phyloP scores from a whole-genome alignment of 2,797 vertebrate genomes.

The Alcedo quadribrachys region DNA sequence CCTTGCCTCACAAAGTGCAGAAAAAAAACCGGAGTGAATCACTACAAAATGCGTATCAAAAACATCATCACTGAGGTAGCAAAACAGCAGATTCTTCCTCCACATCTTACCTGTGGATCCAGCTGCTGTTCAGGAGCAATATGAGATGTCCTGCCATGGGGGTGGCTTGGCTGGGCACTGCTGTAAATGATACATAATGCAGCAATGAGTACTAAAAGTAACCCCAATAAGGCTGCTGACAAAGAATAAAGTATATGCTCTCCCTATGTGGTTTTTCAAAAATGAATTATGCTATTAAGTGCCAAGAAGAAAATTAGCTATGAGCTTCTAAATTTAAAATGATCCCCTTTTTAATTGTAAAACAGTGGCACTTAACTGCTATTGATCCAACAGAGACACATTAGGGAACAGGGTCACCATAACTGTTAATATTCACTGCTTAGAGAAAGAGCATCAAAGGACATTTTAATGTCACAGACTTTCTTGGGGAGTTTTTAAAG shows the following conservation, averaged over 20 bases:
- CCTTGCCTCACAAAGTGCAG: neutral
- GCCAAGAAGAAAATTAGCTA: slow-evolving; percentile 84
- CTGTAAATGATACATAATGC: slow-evolving; percentile 51
- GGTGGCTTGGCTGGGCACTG: slow-evolving; percentile 35
- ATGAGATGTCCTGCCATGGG: neutral
- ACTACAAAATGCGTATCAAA: rapidly evolving
- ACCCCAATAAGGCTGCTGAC: slow-evolving; percentile 31
- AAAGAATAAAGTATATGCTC: slow-evolving; percentile 63
- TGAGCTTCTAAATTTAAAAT: slow-evolving; percentile 85
- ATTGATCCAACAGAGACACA: slow-evolving; percentile 98
- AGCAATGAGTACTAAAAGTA: slow-evolving; percentile 46
- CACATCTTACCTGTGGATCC: neutral
- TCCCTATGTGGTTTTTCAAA: slow-evolving; percentile 81
- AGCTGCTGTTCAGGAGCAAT: slow-evolving; percentile 6
- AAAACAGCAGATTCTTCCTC: neutral
- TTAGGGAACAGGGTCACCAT: slow-evolving; percentile 97
- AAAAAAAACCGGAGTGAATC: neutral
- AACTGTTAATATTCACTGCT: slow-evolving; percentile 98
- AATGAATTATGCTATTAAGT: slow-evolving; percentile 83
- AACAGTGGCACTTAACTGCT: slow-evolving; percentile 99
- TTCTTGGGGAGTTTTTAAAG: slow-evolving; percentile 98
- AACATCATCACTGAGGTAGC: neutral
- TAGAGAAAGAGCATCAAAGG: slow-evolving; percentile 99
- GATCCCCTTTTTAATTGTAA: slow-evolving; percentile 99
- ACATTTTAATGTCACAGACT: slow-evolving; percentile 99